Evolutionary conservation across 2,113 vertebrate species (phyloP).

Genomic region (Uropsilus gracilis): DNA sequence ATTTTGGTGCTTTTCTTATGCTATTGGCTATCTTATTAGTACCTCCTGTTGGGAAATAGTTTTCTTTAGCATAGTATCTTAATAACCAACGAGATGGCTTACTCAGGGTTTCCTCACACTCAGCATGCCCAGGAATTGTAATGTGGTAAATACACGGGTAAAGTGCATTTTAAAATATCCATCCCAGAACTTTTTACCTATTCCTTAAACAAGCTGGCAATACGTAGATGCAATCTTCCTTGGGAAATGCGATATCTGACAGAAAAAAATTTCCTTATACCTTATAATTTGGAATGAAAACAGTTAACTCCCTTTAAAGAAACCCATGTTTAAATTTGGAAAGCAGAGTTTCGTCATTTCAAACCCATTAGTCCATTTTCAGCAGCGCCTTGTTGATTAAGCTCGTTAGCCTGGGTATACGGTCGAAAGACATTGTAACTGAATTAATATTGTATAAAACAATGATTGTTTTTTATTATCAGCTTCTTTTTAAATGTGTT

Average conservation of each 20-base stretch:
- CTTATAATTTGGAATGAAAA: neutral
- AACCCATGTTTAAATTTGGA: slow-evolving; percentile 36
- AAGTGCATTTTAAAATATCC: slow-evolving; percentile 22
- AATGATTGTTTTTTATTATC: slow-evolving; percentile 44
- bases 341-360: slow-evolving; percentile 54
- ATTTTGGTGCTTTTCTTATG: slow-evolving; percentile 53
- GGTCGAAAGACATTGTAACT: neutral
- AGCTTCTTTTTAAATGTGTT: slow-evolving; percentile 34
- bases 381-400: slow-evolving; percentile 41
- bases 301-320: neutral
- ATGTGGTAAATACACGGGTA: slow-evolving; percentile 33
- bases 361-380: slow-evolving; percentile 41
- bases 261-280: neutral
- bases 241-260: slow-evolving; percentile 43
- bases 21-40: slow-evolving; percentile 47
- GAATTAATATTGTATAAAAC: slow-evolving; percentile 62
- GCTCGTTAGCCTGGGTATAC: slow-evolving; percentile 21
- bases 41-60: slow-evolving; percentile 57
- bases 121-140: neutral
- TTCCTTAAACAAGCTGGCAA: slow-evolving; percentile 33
- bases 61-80: slow-evolving; percentile 64
- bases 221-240: neutral
- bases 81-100: slow-evolving; percentile 50
- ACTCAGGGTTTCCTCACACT: slow-evolving; percentile 32
- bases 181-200: neutral